Conservation (phyloP, 2,797 vertebrate genomes). For the Chaenodraco wilsoni region DNA sequence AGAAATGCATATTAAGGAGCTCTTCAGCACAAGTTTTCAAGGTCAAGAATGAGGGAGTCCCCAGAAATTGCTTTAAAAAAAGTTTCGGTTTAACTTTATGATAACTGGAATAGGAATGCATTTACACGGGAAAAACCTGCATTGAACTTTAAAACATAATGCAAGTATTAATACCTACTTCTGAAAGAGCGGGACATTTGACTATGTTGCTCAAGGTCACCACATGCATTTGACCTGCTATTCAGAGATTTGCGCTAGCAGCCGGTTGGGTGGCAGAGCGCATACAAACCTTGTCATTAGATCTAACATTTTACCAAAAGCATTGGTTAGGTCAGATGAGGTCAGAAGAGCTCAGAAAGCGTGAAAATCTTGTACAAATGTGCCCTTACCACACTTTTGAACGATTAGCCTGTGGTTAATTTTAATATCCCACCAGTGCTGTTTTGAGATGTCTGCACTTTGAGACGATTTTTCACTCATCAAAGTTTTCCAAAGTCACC, state of each 20-base stretch:
- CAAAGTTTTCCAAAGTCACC: slow-evolving; percentile 40
- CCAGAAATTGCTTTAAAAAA: background rate
- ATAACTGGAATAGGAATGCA: background rate
- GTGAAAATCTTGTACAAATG: slow-evolving; percentile 36
- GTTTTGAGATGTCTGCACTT: slow-evolving; percentile 19
- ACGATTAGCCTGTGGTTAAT: slow-evolving; percentile 13
- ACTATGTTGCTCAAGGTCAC: background rate
- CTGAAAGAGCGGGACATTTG: background rate
- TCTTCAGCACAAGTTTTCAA: background rate
- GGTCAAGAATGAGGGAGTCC: background rate
- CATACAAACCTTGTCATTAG: background rate
- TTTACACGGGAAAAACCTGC: too few relatives aligned
- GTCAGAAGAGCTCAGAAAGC: background rate
- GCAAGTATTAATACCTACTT: background rate
- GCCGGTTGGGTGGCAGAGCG: background rate
- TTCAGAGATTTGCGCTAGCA: background rate
- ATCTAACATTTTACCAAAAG: slow-evolving; percentile 13
- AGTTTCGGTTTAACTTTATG: background rate
- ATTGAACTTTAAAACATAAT: background rate
- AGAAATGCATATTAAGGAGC: too few relatives aligned
- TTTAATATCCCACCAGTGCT: slow-evolving; percentile 19
- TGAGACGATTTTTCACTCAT: background rate
- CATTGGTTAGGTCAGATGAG: background rate
- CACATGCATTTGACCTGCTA: background rate
- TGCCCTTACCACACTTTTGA: slow-evolving; percentile 4